phyloP scores from a whole-genome alignment of 1,140 invertebrate genomes.

The Centruroides vittatus region DNA sequence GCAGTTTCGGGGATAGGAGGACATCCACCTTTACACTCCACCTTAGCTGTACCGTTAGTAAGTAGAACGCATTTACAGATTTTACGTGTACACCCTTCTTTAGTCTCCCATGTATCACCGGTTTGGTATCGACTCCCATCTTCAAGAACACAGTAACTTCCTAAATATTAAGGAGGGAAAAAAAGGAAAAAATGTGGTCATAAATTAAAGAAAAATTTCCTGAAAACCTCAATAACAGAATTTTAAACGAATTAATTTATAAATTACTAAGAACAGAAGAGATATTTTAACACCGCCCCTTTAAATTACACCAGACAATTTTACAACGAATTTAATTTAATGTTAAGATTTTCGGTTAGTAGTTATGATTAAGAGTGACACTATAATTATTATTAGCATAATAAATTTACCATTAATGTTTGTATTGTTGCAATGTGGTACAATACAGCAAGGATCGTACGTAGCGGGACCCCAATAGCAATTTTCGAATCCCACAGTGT shows the following conservation, averaged over 20 bases:
- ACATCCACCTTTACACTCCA: constrained; percentile 19
- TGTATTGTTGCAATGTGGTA: constrained; percentile 59
- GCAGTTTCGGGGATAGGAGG: constrained; percentile 6
- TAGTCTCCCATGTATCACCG: constrained; percentile 13
- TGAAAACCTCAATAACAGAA: too few relatives aligned
- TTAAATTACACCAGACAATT: neutral
- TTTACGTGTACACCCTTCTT: constrained; percentile 8
- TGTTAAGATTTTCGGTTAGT: neutral
- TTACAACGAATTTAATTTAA: neutral
- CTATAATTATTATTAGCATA: neutral
- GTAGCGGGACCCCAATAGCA: constrained; percentile 46
- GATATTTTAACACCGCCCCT: neutral
- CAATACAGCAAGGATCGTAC: constrained; percentile 64
- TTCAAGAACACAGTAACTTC: neutral
- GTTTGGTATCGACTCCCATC: constrained; percentile 10
- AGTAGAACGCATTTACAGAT: constrained; percentile 11
- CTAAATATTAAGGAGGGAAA: neutral
- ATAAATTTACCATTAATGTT: neutral
- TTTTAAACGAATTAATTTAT: too few relatives aligned
- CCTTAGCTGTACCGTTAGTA: constrained; percentile 9
- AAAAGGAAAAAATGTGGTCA: neutral
- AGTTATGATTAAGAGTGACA: neutral
- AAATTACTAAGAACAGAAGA: neutral
- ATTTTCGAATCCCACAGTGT: constrained; percentile 38
- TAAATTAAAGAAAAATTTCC: neutral